Evolutionary conservation across 2,888 invertebrate genomes (phyloP).

Genomic region (Zygogramma bicolorata): DNA sequence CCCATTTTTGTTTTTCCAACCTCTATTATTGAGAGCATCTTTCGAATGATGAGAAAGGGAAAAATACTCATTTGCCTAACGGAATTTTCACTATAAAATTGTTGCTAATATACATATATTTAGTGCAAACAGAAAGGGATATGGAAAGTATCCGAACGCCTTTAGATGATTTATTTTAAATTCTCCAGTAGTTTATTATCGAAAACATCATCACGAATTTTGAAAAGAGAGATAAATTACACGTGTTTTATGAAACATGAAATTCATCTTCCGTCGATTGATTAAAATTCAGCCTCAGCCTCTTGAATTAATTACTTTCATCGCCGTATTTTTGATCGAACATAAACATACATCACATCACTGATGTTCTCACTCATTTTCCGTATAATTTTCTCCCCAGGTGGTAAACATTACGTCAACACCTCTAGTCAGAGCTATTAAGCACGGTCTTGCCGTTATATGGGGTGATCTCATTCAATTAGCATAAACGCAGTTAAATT

Average conservation of each 20-base stretch:
- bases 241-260: not conserved
- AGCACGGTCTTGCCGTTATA: slow-evolving; percentile 5
- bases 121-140: no score
- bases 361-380: not conserved
- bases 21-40: no score
- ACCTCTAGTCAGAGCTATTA: not conserved
- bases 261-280: not conserved
- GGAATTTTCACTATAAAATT: no score
- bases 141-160: no score
- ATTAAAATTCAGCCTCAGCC: not conserved
- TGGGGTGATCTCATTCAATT: slow-evolving; percentile 36
- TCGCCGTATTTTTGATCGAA: not conserved
- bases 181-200: no score
- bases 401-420: slow-evolving; percentile 13
- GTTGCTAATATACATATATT: no score
- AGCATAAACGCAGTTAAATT: slow-evolving; percentile 24
- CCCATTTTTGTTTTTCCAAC: no score
- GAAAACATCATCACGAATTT: no score
- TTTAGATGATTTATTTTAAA: no score
- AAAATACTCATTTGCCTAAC: no score
- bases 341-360: not conserved
- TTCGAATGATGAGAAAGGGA: no score
- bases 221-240: not conserved
- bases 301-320: not conserved
- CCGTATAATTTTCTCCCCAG: slow-evolving; percentile 1